Evolutionary conservation across 2,888 invertebrate species (phyloP).

Genomic region (Dolichopus griseipennis): DNA sequence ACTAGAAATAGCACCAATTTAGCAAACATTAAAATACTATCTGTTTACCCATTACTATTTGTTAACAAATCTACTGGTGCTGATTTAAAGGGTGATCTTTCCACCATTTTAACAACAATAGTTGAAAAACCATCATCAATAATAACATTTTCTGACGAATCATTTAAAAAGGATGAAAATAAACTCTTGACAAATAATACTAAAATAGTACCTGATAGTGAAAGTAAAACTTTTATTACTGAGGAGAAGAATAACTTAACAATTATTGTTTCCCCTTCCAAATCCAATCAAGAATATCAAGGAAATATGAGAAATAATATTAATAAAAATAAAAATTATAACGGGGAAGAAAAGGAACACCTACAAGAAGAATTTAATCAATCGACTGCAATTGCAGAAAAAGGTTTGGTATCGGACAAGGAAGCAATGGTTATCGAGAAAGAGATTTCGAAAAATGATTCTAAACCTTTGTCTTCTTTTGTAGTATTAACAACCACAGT

Average conservation of each 20-base stretch:
- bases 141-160: neutral
- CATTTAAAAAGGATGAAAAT: neutral
- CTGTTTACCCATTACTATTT: too few relatives aligned
- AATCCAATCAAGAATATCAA: neutral
- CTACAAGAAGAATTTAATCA: constrained; percentile 1
- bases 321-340: neutral
- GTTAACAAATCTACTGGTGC: too few relatives aligned
- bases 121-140: neutral
- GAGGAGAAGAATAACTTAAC: neutral
- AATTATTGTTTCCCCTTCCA: neutral
- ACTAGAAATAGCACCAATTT: neutral
- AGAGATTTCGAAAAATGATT: neutral
- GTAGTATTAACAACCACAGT: neutral
- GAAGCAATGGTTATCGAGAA: neutral
- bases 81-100: too few relatives aligned
- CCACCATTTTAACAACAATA: neutral
- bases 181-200: neutral
- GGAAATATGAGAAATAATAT: neutral
- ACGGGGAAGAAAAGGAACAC: neutral
- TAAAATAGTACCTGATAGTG: neutral
- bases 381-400: neutral
- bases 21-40: too few relatives aligned
- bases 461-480: neutral
- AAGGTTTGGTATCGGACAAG: constrained; percentile 3
- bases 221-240: neutral